Conservation (phyloP, 92 coral and sea anemone species). For the Phymanthus crucifer region DNA sequence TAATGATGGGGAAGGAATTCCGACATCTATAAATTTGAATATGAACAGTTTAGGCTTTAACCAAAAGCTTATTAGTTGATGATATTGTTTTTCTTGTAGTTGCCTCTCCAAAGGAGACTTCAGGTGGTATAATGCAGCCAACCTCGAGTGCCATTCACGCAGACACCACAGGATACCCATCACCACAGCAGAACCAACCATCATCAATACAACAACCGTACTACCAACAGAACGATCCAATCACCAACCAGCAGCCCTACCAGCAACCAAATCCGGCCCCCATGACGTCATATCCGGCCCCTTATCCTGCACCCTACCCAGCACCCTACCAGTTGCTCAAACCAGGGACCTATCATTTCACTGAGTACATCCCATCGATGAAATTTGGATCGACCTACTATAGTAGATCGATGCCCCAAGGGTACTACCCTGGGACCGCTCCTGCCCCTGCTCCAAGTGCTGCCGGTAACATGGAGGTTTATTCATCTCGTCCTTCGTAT, state of each 20-base stretch:
- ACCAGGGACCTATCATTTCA: slow-evolving; percentile 35
- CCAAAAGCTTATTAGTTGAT: background rate
- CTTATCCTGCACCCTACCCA: slow-evolving; percentile 14
- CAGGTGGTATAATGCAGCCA: background rate
- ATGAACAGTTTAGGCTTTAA: too few species aligned
- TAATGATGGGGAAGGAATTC: too few species aligned
- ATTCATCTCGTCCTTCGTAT: slow-evolving; percentile 22
- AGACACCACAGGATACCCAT: background rate
- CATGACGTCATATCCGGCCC: slow-evolving; percentile 18
- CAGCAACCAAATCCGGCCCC: slow-evolving; percentile 14
- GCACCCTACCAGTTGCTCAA: slow-evolving; percentile 4
- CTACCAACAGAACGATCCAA: slow-evolving; percentile 11
- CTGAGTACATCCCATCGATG: slow-evolving; percentile 28
- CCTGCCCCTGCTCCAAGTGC: slow-evolving; percentile 22
- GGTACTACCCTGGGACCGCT: slow-evolving; percentile 11
- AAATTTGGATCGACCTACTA: background rate
- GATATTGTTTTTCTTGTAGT: background rate
- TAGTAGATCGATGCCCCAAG: slow-evolving; percentile 1
- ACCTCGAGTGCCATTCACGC: background rate
- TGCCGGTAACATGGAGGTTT: background rate
- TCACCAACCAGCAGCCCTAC: background rate
- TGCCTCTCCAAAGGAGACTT: background rate
- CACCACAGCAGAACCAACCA: background rate
- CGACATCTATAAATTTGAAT: background rate
- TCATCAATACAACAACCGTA: background rate